Evolutionary conservation across 2,797 vertebrate species (phyloP).

Genomic region (Sebastes miniatus): DNA sequence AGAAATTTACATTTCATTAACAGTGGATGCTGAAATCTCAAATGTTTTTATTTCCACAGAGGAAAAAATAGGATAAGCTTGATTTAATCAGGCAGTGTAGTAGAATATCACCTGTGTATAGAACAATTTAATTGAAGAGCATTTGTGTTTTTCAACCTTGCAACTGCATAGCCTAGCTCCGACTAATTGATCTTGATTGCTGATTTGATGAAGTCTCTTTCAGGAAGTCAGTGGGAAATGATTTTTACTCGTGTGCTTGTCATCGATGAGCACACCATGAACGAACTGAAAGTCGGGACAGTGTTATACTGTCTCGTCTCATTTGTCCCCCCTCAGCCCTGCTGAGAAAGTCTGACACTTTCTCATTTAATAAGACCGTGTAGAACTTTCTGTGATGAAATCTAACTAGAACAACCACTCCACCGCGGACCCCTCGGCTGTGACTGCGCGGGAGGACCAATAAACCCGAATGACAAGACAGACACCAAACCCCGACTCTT

Average conservation of each 20-base stretch:
- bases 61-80: constrained; percentile 10
- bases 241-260: constrained; percentile 20
- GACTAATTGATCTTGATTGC: constrained; percentile 42
- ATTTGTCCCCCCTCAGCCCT: constrained; percentile 27
- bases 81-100: constrained; percentile 36
- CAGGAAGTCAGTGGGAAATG: constrained; percentile 4
- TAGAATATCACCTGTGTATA: constrained; percentile 7
- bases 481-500: constrained; percentile 17
- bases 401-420: constrained; percentile 43
- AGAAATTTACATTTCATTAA: constrained; percentile 31
- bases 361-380: constrained; percentile 39
- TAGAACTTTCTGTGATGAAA: constrained; percentile 51
- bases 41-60: constrained; percentile 11
- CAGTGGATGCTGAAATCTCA: not conserved
- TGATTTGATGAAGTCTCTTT: constrained; percentile 46
- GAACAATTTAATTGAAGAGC: constrained; percentile 9
- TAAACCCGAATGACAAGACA: constrained; percentile 48
- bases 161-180: not conserved
- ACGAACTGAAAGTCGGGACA: constrained; percentile 20
- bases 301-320: constrained; percentile 35
- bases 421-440: constrained; percentile 35
- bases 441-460: constrained; percentile 47
- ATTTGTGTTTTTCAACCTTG: constrained; percentile 12
- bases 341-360: constrained; percentile 45
- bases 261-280: not conserved